Conservation (phyloP, 1,140 invertebrate genomes). For the Euura saliciscinereae region DNA sequence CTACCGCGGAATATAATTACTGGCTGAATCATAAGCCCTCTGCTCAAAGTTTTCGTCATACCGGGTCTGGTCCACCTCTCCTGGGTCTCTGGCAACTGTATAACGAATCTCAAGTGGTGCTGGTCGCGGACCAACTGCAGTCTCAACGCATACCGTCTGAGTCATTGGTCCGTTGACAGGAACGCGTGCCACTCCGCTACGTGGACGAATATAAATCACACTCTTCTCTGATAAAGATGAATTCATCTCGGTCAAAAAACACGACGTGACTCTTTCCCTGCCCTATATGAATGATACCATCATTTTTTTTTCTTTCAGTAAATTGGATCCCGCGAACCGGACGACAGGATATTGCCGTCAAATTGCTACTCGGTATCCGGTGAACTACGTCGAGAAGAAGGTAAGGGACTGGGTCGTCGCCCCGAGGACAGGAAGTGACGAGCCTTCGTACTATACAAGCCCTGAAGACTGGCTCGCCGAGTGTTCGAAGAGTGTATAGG, state of each 20-base stretch:
- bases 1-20: conserved; percentile 22
- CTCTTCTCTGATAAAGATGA: not conserved
- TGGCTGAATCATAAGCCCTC: conserved; percentile 23
- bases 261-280: not conserved
- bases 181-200: not conserved
- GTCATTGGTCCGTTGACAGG: conserved; percentile 26
- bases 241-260: not conserved
- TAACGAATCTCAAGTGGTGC: not conserved
- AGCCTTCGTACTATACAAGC: not conserved
- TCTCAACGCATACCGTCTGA: conserved; percentile 13
- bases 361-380: too few species aligned
- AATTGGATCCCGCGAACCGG: too few species aligned
- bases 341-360: too few species aligned
- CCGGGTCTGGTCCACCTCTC: not conserved
- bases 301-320: not conserved
- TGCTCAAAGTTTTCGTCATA: not conserved
- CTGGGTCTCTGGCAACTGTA: not conserved
- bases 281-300: not conserved
- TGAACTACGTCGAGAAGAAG: too few species aligned
- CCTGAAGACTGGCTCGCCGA: not conserved
- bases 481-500: not conserved
- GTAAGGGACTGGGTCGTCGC: not conserved
- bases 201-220: conserved; percentile 17
- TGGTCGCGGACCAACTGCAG: too few species aligned
- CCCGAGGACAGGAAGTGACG: conserved; percentile 2